Conservation (phyloP, 1,140 invertebrate genomes). For the Apis florea region DNA sequence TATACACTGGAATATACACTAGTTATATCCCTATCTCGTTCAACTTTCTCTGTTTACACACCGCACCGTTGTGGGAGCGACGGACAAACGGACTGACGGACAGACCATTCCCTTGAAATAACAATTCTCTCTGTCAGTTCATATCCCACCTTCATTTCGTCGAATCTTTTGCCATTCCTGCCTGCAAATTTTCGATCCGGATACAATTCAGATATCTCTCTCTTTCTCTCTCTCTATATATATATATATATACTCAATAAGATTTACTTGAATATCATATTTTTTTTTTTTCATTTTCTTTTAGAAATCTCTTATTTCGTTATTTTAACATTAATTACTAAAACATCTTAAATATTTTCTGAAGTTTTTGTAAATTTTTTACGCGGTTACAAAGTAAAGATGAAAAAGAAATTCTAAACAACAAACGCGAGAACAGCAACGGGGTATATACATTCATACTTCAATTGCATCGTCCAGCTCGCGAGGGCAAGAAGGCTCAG, state of each 20-base stretch:
- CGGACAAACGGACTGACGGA: slow-evolving; percentile 63
- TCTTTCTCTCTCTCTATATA: no score
- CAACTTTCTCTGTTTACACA: slow-evolving; percentile 71
- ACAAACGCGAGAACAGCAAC: not conserved
- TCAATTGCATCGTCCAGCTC: not conserved
- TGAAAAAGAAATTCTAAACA: not conserved
- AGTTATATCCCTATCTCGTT: slow-evolving; percentile 61
- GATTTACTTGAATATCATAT: not conserved
- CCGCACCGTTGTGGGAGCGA: slow-evolving; percentile 63
- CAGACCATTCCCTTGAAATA: slow-evolving; percentile 70
- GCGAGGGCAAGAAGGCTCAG: not conserved
- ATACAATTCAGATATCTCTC: slow-evolving; percentile 16
- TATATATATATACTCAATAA: slow-evolving; percentile 12
- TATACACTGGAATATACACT: slow-evolving; percentile 46
- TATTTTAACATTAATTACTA: not conserved
- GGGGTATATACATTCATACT: not conserved
- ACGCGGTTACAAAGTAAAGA: not conserved
- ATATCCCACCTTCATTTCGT: slow-evolving; percentile 31
- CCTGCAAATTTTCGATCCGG: not conserved
- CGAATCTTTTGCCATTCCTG: slow-evolving; percentile 17
- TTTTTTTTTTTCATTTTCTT: not conserved
- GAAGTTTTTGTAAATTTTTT: no score
- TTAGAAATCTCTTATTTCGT: not conserved
- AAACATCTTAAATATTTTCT: not conserved
- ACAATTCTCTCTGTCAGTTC: slow-evolving; percentile 61